Evolutionary conservation across 2,797 vertebrate species (phyloP), one percentile per base, ranked within the genome.

Genomic region (Diplodus puntazzo): DNA sequence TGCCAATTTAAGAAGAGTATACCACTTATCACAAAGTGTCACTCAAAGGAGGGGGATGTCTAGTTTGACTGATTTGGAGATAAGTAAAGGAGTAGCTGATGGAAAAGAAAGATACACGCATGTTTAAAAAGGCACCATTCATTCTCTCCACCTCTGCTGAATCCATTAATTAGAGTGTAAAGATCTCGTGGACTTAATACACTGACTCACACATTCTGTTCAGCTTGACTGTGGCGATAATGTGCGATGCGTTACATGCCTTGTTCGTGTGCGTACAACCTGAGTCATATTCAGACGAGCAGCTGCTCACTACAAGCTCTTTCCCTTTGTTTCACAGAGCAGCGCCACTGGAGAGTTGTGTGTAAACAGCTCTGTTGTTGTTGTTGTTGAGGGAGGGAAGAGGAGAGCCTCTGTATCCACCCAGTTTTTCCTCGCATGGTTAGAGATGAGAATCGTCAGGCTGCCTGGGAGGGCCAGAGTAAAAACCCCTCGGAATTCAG

Each of bases 291-390:
- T 54, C 80, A 84, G 69, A 79, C 73, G 20, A 62, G 55, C 73
- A 82, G 76, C 71, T 58, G 66, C 64, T 74, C 65, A 42, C 43
- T 50, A 21, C 54, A 59, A 20, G 58, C 34, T 2, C 43, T 12
- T 58, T 68, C 39, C 48, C 75, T 79, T 61, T 81, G 55, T 80
- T 61, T 55, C n/a, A 45, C 45, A 10, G n/a, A 45, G 60, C 55
- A 54, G 30, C 58, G 66, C 46, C 23, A n/a, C 69, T 52, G 58
- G 46, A 73, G 62, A 73, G 62, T 48, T 21, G 14, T 69, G 72
- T 61, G 63, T 66, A 69, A 76, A 73, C 75, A 73, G 75, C 68
- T 67, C 85, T 66, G 86, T 77, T 83, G 62, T 27, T 77, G 62
- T 27, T 75, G 53, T 50, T 46, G 54, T 27, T 48, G 9, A 34